Base-by-base conservation (phyloP, 2,888 invertebrate genomes). In the Andrena chrysosceles region DNA sequence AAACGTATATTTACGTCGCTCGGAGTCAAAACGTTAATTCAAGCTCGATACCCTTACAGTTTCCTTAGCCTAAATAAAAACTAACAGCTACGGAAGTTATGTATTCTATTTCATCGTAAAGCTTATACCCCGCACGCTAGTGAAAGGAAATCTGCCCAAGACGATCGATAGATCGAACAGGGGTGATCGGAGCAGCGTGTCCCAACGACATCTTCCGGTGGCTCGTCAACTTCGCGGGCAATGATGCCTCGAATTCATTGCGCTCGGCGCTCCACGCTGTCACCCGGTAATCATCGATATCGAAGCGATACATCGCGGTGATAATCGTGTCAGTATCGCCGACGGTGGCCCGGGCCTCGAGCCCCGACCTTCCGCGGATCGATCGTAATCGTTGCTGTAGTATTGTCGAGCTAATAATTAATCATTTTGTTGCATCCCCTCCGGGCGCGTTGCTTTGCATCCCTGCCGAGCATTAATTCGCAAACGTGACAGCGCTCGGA, bases 311-410 rank as follows among this genome's bases (percentile, higher is more conserved):
- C 63, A 68, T 63, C 72, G 62, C n/a, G 16, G 4, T 13, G 81
- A 66, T 81, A 81, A 68, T 72, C 67, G 81, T 49, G 81, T 42
- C 77, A 20, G 72, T 81, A 63, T 81, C 48, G 42, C 31, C 73
- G 77, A 16, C 59, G 35, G 67, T 31, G 33, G 31, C 52, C 23
- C 56, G 56, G 20, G 23, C 23, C 23, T 23, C 20, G 23, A 49
- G 29, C 20, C 54, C n/a, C 69, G 64, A 48, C 73, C 73, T 73
- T 78, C 73, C 29, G 31, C 59, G 4, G 35, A 81, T 82, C 80
- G 80, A 79, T 80, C 64, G 52, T 64, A 72, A 79, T 79, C 49
- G 68, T 42, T 5, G 49, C 20, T 54, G 31, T 31, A 59, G 29
- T 62, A 42, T 62, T 26, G 49, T 29, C 49, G 23, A 13, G 26